Percentiles rank a stretch among this genome's conserved stretches.
phyloP scores from a whole-genome alignment of 2,888 invertebrate species.

The Incurvaria masculella region DNA sequence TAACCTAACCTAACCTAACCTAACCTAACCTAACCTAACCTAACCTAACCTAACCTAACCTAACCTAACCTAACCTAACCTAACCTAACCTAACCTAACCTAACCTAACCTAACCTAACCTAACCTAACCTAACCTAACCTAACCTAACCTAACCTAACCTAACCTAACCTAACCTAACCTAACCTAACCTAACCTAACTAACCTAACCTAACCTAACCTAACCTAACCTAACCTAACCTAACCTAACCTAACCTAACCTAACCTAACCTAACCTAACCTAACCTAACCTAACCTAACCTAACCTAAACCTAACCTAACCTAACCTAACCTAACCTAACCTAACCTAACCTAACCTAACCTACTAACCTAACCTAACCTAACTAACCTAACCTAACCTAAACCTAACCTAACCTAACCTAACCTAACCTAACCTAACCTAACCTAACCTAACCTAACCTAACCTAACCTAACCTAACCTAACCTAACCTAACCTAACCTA shows the following conservation, averaged over 20 bases:
- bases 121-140: constrained; percentile 8
- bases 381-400: too few species aligned
- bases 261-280: constrained; percentile 5
- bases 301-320: too few species aligned
- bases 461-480: constrained; percentile 4
- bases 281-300: constrained; percentile 5
- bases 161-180: constrained; percentile 5
- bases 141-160: constrained; percentile 5
- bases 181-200: constrained; percentile 4
- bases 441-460: constrained; percentile 4
- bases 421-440: constrained; percentile 4
- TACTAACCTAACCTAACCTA: constrained; percentile 11
- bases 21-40: constrained; percentile 10
- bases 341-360: too few species aligned
- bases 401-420: constrained; percentile 5
- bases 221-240: constrained; percentile 4
- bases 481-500: constrained; percentile 4
- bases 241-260: constrained; percentile 5
- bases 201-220: background rate
- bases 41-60: constrained; percentile 10
- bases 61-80: constrained; percentile 12
- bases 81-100: constrained; percentile 12
- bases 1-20: constrained; percentile 12
- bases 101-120: constrained; percentile 12
- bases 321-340: constrained; percentile 5